A percentile compares a stretch with the other conserved stretches of the same genome.
Conservation (phyloP, 2,797 vertebrate species). For the Mormyrus proboscirostris region DNA sequence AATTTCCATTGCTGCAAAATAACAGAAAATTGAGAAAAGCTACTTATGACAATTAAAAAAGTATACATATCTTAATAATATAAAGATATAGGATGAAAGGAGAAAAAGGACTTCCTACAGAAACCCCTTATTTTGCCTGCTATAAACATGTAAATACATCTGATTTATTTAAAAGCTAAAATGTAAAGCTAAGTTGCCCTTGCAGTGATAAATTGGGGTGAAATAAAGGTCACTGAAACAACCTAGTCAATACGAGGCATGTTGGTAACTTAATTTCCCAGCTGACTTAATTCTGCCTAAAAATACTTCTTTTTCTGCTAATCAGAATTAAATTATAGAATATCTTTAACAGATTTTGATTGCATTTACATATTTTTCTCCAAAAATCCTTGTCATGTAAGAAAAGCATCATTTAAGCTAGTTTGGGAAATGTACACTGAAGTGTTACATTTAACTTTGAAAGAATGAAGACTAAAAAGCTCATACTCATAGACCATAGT, state of each 20-base stretch:
- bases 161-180: neutral
- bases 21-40: neutral
- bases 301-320: neutral
- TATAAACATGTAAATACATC: neutral
- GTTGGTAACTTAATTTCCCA: conserved; percentile 14
- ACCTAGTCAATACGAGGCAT: neutral
- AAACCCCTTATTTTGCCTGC: neutral
- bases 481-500: conserved; percentile 95
- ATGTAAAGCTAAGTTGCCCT: neutral
- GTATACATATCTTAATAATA: neutral
- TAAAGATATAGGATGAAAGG: neutral
- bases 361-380: neutral
- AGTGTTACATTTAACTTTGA: neutral
- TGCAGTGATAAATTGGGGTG: conserved; percentile 1
- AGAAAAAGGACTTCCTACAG: neutral
- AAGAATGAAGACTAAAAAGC: conserved; percentile 15
- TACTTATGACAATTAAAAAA: neutral
- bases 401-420: neutral
- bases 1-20: neutral
- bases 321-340: neutral
- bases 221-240: neutral
- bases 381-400: neutral
- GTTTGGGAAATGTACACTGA: neutral
- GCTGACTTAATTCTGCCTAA: neutral
- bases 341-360: neutral